Conservation (phyloP, 2,888 invertebrate species). For the Baronia brevicornis region DNA sequence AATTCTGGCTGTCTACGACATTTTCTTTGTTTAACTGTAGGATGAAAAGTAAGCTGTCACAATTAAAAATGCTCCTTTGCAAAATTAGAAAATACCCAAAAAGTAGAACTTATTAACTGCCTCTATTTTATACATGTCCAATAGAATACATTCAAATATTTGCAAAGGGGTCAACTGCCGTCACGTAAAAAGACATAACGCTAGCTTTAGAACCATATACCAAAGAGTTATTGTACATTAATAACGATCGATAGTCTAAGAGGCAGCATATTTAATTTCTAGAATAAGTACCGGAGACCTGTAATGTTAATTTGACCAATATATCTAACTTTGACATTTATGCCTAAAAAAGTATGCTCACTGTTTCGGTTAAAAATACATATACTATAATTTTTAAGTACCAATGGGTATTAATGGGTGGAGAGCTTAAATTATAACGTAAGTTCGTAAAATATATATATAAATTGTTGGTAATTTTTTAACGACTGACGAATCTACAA, state of each 20-base stretch:
- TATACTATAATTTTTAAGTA: too few species aligned
- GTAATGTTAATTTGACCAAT: slow-evolving; percentile 56
- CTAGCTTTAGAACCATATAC: slow-evolving; percentile 70
- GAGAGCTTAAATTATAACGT: not conserved
- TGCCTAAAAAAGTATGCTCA: slow-evolving; percentile 29
- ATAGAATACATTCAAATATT: slow-evolving; percentile 20
- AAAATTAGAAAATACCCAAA: slow-evolving; percentile 25
- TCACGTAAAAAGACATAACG: slow-evolving; percentile 52
- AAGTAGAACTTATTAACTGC: slow-evolving; percentile 17
- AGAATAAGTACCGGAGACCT: slow-evolving; percentile 60
- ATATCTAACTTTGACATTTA: slow-evolving; percentile 38
- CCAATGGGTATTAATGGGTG: slow-evolving; percentile 11
- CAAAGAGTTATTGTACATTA: slow-evolving; percentile 73
- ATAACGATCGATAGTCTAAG: slow-evolving; percentile 53
- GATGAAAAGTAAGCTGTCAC: too few species aligned
- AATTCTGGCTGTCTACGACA: too few species aligned
- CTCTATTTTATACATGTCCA: slow-evolving; percentile 25
- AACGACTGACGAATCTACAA: slow-evolving; percentile 11
- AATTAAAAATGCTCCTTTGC: slow-evolving; percentile 34
- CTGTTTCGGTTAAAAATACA: too few species aligned
- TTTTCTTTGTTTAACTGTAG: too few species aligned
- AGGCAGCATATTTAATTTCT: slow-evolving; percentile 62
- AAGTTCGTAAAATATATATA: slow-evolving; percentile 4
- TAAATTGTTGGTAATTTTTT: slow-evolving; percentile 8
- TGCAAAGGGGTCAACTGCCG: slow-evolving; percentile 51